Evolutionary conservation across 2,113 vertebrate species (phyloP), one percentile per base, ranked within the genome.

Genomic region (Cathartes aura): DNA sequence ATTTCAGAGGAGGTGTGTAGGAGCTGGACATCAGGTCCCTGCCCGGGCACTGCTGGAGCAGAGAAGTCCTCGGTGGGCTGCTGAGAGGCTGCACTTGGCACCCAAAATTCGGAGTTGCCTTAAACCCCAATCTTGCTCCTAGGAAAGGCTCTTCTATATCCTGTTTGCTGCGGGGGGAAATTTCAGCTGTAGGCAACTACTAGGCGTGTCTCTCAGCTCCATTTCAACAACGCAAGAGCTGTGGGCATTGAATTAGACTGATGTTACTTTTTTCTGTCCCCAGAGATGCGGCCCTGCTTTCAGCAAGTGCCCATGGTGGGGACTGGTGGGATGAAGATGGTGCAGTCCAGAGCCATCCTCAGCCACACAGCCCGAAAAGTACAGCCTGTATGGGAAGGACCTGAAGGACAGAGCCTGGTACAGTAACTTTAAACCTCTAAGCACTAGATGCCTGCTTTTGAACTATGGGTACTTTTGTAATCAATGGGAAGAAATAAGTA

Each of bases 251-350:
- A n/a, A 19, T 71, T 13, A 40, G 15, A 8, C 30, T 68, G 92
- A n/a, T 18, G 11, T 80, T 38, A 29, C 66, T 45, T 82, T 52
- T 50, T 42, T 94, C 47, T 68, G 86, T 90, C 63, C 34, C 10
- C 82, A 98, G 97, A 91, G 97, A 91, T 78, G 99, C 98, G 91
- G 48, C 17, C 6, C 98, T 99, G 89, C 97, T 99, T 98, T 40
- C 96, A 98, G 36, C 99, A 99, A 75, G 96, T 99, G 30, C 98
- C 98, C 23, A 9, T 98, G 97, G 98, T 98, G 67, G 98, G 98
- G 86, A 98, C 98, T 0, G 99, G 99, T 47, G 98, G 98, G 27
- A 98, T 98, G 98, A 94, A 95, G 67, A 95, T 98, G 4, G 45
- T 98, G 6, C 98, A 98, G 93, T 98, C 98, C 16, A 97, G 97